Evolutionary conservation across 2,888 invertebrate species (phyloP).

Genomic region (Apamea sordens): DNA sequence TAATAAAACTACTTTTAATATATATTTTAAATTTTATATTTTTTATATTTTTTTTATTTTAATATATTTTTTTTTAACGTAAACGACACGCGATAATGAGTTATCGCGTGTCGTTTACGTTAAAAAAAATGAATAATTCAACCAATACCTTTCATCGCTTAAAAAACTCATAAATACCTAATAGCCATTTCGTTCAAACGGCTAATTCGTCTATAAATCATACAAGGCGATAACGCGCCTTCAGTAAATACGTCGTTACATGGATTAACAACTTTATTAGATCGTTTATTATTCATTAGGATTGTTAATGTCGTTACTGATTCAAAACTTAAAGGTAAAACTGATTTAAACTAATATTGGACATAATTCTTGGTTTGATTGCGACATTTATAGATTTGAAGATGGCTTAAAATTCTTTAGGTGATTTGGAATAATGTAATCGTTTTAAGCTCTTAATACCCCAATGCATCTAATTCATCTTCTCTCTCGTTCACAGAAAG

Average conservation of each 20-base stretch:
- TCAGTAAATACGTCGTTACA: slow-evolving; percentile 49
- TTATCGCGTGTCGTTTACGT: too few species aligned
- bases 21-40: too few species aligned
- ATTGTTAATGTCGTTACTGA: slow-evolving; percentile 49
- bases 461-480: neutral
- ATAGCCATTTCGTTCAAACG: slow-evolving; percentile 38
- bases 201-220: slow-evolving; percentile 54
- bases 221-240: slow-evolving; percentile 45
- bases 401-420: slow-evolving; percentile 47
- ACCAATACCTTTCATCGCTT: slow-evolving; percentile 6
- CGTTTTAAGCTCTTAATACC: neutral
- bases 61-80: too few species aligned
- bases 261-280: slow-evolving; percentile 55
- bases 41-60: too few species aligned
- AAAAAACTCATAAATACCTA: slow-evolving; percentile 47
- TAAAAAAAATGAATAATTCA: neutral
- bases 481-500: neutral
- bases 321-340: slow-evolving; percentile 48
- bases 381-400: slow-evolving; percentile 23
- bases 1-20: too few species aligned
- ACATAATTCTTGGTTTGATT: slow-evolving; percentile 54
- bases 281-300: slow-evolving; percentile 58
- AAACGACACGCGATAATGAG: too few species aligned
- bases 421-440: slow-evolving; percentile 17
- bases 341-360: slow-evolving; percentile 50